These are phyloP conservation scores for Psittacula cyanocephala DNA, from an alignment of 2,113 vertebrate genomes.

Conservation along the genomic window DNA sequence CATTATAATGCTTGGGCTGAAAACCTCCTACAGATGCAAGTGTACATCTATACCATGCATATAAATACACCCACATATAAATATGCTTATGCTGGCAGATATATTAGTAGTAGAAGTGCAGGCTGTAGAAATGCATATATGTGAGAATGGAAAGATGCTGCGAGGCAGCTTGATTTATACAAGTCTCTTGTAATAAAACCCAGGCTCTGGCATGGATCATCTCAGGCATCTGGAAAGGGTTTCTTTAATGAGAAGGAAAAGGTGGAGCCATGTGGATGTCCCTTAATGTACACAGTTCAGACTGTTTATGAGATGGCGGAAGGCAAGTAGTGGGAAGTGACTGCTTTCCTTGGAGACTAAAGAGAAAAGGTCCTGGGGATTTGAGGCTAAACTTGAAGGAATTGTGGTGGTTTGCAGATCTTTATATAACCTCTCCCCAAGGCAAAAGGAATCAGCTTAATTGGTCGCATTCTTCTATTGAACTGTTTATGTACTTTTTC, in stretches of 20 bases:
- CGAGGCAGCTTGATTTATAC: not conserved
- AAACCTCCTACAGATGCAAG: not conserved
- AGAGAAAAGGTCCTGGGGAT: not conserved
- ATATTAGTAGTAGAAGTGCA: not conserved
- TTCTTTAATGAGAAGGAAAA: constrained; percentile 25
- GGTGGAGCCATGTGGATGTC: not conserved
- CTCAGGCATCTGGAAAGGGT: constrained; percentile 20
- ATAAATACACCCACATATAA: not conserved
- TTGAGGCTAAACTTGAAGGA: constrained; percentile 21
- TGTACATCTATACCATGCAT: not conserved
- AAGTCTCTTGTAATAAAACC: not conserved
- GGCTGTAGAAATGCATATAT: not conserved
- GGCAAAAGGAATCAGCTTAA: constrained; percentile 26
- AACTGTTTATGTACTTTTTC: constrained; percentile 5
- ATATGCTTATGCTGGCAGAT: not conserved
- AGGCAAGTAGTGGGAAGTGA: not conserved
- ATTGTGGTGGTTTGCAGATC: constrained; percentile 42
- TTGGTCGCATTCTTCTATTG: not conserved
- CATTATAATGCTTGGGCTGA: not conserved
- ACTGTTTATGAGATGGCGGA: not conserved
- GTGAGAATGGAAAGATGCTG: not conserved
- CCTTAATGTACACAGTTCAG: not conserved
- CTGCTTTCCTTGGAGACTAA: constrained; percentile 17
- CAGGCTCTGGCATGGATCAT: not conserved
- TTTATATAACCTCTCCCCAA: constrained; percentile 35